phyloP scores from a whole-genome alignment of 2,113 vertebrate genomes.

The Cynocephalus volans region DNA sequence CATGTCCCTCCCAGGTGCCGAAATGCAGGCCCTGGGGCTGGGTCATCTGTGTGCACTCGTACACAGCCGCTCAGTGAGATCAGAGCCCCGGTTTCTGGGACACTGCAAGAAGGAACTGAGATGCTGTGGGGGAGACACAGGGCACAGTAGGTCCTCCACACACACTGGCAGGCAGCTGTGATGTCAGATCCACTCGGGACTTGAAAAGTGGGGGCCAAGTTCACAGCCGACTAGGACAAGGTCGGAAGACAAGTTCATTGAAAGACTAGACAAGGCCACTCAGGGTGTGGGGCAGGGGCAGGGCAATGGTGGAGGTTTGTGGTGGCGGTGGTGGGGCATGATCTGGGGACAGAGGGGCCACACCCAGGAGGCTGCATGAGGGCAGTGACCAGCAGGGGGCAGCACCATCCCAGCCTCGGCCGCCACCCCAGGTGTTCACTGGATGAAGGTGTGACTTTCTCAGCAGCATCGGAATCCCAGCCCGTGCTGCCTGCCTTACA shows the following conservation, averaged over 20 bases:
- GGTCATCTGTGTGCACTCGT: too few species aligned
- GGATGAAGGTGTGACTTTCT: not conserved
- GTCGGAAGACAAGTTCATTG: not conserved
- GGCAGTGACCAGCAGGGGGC: slow-evolving; percentile 31
- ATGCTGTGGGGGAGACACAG: accelerated
- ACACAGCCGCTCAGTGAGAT: not conserved
- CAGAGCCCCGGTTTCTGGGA: not conserved
- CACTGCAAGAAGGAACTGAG: accelerated
- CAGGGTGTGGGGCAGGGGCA: not conserved
- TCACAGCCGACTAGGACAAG: not conserved
- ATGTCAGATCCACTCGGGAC: not conserved
- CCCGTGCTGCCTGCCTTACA: too few species aligned
- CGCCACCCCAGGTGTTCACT: accelerated
- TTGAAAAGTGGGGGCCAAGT: not conserved
- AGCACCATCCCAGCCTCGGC: not conserved
- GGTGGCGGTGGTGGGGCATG: not conserved
- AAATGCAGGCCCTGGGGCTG: accelerated
- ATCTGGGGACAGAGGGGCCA: accelerated
- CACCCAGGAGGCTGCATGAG: not conserved
- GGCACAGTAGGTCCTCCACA: not conserved
- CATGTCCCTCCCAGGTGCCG: not conserved
- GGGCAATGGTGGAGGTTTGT: too few species aligned
- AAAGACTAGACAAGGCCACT: not conserved
- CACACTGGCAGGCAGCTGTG: not conserved
- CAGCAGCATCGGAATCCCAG: too few species aligned